A percentile compares a stretch with the other conserved stretches of the same genome.
These are phyloP conservation scores for Uropetala carovei DNA, from an alignment of 2,888 invertebrate genomes.

Conservation along the genomic window DNA sequence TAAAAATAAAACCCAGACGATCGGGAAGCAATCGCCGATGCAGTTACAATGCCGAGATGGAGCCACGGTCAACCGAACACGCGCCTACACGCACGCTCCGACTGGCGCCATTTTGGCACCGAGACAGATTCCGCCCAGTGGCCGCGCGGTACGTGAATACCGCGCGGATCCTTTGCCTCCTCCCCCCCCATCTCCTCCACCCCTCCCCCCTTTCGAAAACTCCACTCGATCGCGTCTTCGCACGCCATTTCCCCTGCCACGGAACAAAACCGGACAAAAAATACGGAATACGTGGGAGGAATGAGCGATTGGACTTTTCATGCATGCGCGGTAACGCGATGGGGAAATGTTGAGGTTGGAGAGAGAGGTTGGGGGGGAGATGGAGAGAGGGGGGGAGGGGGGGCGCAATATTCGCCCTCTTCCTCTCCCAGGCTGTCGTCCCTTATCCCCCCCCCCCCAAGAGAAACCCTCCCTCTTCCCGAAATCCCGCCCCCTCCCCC, in stretches of 20 bases:
- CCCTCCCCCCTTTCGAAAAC: neutral
- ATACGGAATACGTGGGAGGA: slow-evolving; percentile 7
- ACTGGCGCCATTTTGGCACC: slow-evolving; percentile 13
- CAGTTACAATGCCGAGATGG: neutral
- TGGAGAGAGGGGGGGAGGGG: neutral
- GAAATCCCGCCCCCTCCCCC: neutral
- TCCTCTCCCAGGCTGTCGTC: neutral
- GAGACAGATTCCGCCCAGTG: neutral
- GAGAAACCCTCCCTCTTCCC: neutral
- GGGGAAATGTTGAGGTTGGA: neutral
- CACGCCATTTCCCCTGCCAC: slow-evolving; percentile 29
- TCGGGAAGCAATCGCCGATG: neutral
- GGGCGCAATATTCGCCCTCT: neutral
- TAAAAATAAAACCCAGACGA: neutral
- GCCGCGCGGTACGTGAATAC: neutral
- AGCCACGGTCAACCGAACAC: neutral
- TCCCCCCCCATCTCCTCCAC: neutral
- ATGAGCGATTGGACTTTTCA: neutral
- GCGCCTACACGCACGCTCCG: slow-evolving; percentile 18
- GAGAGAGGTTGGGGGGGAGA: too few relatives aligned
- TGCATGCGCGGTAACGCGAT: neutral
- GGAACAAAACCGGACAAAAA: slow-evolving; percentile 14
- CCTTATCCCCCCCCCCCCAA: too few relatives aligned
- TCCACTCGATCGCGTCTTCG: neutral
- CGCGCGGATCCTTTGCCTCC: too few relatives aligned